Conservation (phyloP, 2,113 vertebrate genomes). For the Monarcha castaneiventris region DNA sequence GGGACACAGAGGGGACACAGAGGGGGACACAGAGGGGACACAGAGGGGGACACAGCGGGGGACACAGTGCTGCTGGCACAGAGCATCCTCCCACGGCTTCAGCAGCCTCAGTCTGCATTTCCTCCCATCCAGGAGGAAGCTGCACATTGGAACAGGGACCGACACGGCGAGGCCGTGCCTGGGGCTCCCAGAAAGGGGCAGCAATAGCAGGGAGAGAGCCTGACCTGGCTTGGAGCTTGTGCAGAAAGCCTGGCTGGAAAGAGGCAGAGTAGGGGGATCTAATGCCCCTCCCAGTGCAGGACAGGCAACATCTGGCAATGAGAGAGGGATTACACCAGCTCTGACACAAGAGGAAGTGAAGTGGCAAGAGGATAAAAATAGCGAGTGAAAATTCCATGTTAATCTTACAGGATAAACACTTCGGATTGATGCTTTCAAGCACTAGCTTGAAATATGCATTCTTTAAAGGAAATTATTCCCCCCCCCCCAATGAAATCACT, state of each 20-base stretch:
- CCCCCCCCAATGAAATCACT: background rate
- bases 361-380: background rate
- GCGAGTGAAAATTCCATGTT: background rate
- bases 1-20: background rate
- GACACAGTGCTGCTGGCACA: accelerated
- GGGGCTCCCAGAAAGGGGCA: background rate
- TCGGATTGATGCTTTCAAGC: background rate
- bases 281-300: background rate
- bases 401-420: background rate
- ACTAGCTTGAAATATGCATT: background rate
- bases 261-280: background rate
- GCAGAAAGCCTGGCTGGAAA: background rate
- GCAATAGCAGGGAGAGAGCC: background rate
- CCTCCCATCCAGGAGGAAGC: background rate
- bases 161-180: accelerated
- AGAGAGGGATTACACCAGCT: background rate
- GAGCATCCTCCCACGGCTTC: background rate
- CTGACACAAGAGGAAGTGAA: background rate
- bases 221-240: background rate
- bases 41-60: background rate
- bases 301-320: background rate
- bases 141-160: accelerated
- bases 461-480: background rate
- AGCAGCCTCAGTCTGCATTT: accelerated
- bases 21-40: background rate